These are phyloP conservation scores for Bombus sibiricus DNA, from an alignment of 1,140 invertebrate genomes.

Conservation along the genomic window DNA sequence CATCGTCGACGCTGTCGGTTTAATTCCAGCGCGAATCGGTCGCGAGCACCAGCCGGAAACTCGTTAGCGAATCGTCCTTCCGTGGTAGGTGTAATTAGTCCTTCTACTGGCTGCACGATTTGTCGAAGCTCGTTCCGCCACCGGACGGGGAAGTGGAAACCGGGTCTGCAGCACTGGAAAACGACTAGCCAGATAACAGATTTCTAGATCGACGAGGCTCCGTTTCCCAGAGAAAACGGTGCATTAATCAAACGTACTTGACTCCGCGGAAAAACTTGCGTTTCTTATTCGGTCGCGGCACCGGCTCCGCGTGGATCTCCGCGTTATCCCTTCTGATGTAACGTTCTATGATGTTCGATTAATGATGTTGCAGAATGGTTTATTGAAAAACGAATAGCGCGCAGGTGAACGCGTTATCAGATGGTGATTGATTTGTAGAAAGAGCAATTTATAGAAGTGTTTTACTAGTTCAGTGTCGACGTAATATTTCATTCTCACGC, in stretches of 20 bases:
- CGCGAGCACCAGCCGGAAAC: conserved; percentile 54
- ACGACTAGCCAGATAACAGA: conserved; percentile 27
- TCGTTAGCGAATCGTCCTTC: conserved; percentile 64
- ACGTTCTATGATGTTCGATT: background rate
- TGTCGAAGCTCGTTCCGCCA: conserved; percentile 40
- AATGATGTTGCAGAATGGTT: background rate
- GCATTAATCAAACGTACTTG: conserved; percentile 7
- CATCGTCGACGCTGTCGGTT: conserved; percentile 45
- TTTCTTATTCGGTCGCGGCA: background rate
- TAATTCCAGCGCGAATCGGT: conserved; percentile 60
- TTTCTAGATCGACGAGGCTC: conserved; percentile 22
- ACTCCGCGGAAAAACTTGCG: background rate
- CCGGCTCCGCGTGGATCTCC: too few relatives aligned
- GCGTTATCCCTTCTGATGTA: background rate
- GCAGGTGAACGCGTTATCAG: background rate
- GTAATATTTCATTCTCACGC: background rate
- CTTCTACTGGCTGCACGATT: conserved; percentile 36
- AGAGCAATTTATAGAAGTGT: background rate
- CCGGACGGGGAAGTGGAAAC: background rate
- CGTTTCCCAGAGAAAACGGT: conserved; percentile 9
- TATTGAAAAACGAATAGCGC: background rate
- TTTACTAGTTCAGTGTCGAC: too few relatives aligned
- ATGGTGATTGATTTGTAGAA: background rate
- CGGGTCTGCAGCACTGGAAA: background rate
- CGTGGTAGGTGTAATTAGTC: conserved; percentile 61